Conservation (phyloP, 1,140 invertebrate species). For the Pseudomyrmex gracilis region DNA sequence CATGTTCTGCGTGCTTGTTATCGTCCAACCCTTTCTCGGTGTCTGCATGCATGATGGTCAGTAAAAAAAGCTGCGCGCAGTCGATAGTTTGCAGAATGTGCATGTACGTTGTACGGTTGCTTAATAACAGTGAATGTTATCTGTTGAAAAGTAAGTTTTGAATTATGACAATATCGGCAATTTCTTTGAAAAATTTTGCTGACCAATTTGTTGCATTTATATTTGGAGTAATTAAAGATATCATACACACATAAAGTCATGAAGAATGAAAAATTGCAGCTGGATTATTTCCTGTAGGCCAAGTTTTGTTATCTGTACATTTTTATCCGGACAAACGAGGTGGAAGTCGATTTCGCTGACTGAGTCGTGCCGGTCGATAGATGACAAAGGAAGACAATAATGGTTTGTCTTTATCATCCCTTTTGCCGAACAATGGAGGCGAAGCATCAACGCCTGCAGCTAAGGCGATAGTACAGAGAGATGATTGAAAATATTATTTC, state of each 20-base stretch:
- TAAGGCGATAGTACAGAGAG: slow-evolving; percentile 33
- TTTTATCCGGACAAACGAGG: slow-evolving; percentile 62
- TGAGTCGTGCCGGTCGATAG: slow-evolving; percentile 39
- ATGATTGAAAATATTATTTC: slow-evolving; percentile 29
- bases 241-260: background rate
- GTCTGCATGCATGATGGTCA: slow-evolving; percentile 51
- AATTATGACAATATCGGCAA: slow-evolving; percentile 28
- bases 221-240: background rate
- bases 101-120: slow-evolving; percentile 17
- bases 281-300: background rate
- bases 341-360: slow-evolving; percentile 64
- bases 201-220: background rate
- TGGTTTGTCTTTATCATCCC: slow-evolving; percentile 40
- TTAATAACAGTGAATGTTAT: slow-evolving; percentile 49
- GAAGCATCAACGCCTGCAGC: slow-evolving; percentile 3
- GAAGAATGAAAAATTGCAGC: background rate
- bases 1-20: slow-evolving; percentile 54
- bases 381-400: slow-evolving; percentile 46
- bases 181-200: slow-evolving; percentile 2
- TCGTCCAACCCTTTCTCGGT: slow-evolving; percentile 52
- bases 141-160: background rate
- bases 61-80: slow-evolving; percentile 47
- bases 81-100: slow-evolving; percentile 51
- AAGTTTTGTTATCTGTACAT: slow-evolving; percentile 46
- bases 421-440: slow-evolving; percentile 34